Conservation (phyloP, 2,888 invertebrate species). For the Yponomeuta evonymella region DNA sequence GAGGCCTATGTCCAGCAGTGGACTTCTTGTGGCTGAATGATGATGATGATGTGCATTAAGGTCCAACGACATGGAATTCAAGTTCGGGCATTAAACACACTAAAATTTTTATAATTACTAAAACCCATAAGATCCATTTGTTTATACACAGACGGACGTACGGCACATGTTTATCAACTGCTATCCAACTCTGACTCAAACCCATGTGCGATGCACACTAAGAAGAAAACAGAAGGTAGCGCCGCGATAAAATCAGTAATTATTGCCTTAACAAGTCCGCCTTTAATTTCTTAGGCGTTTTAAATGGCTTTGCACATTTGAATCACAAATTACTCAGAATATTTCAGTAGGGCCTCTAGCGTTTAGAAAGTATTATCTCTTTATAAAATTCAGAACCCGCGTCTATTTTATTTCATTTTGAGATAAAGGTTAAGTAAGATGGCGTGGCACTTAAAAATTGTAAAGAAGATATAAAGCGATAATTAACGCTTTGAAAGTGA, state of each 20-base stretch:
- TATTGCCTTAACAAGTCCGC: slow-evolving; percentile 72
- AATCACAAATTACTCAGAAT: slow-evolving; percentile 76
- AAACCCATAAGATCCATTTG: too few species aligned
- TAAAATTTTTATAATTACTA: too few species aligned
- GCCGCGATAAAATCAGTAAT: slow-evolving; percentile 71
- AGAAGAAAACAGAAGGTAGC: slow-evolving; percentile 1
- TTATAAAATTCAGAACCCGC: slow-evolving; percentile 71
- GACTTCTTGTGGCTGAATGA: too few species aligned
- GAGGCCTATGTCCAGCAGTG: too few species aligned
- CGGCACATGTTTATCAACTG: too few species aligned
- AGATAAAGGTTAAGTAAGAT: slow-evolving; percentile 15
- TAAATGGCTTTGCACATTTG: slow-evolving; percentile 75
- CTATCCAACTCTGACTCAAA: too few species aligned
- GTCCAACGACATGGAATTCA: too few species aligned
- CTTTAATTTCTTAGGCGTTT: slow-evolving; percentile 76
- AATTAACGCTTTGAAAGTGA: slow-evolving; percentile 4
- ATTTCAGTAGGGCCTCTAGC: slow-evolving; percentile 71
- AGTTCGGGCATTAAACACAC: too few species aligned
- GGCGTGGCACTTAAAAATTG: slow-evolving; percentile 10
- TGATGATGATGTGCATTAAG: too few species aligned
- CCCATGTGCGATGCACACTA: background rate
- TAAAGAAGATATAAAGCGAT: slow-evolving; percentile 12
- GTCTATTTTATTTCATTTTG: slow-evolving; percentile 12
- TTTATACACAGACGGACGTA: too few species aligned
- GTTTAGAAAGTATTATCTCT: slow-evolving; percentile 72